Percentiles rank a stretch among this genome's conserved stretches.
Conservation (phyloP, 2,888 invertebrate species). For the Timandra comae region DNA sequence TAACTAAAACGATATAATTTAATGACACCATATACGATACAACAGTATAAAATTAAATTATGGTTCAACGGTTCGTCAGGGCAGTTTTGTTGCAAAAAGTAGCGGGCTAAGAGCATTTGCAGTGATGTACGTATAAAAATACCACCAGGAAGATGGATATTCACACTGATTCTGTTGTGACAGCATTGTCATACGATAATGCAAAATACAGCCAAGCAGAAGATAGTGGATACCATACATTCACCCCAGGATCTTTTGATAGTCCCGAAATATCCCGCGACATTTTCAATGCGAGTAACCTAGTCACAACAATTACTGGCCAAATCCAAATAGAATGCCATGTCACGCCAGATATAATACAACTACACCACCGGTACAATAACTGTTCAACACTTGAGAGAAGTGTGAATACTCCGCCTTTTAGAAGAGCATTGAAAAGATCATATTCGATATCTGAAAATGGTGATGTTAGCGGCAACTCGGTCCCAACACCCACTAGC, state of each 20-base stretch:
- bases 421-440: conserved; percentile 51
- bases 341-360: conserved; percentile 35
- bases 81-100: too few relatives aligned
- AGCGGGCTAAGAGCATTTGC: too few relatives aligned
- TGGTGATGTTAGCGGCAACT: conserved; percentile 25
- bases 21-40: too few relatives aligned
- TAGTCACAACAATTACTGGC: conserved; percentile 31
- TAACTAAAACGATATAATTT: too few relatives aligned
- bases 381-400: conserved; percentile 11
- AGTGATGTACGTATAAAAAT: conserved; percentile 17
- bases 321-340: conserved; percentile 40
- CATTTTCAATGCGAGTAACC: conserved; percentile 35
- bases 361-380: conserved; percentile 22
- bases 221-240: conserved; percentile 68
- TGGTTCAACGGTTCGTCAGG: too few relatives aligned
- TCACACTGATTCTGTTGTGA: conserved; percentile 44
- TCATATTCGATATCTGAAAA: conserved; percentile 41
- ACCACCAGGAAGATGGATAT: conserved; percentile 43
- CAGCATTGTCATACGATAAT: conserved; percentile 40
- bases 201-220: conserved; percentile 50
- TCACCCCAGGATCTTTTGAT: conserved; percentile 57
- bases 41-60: too few relatives aligned
- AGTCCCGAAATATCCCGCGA: conserved; percentile 47
- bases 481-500: conserved; percentile 57
- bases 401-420: conserved; percentile 37